Base-by-base conservation (phyloP, 2,888 invertebrate genomes). In the Philopedon plagiatum region DNA sequence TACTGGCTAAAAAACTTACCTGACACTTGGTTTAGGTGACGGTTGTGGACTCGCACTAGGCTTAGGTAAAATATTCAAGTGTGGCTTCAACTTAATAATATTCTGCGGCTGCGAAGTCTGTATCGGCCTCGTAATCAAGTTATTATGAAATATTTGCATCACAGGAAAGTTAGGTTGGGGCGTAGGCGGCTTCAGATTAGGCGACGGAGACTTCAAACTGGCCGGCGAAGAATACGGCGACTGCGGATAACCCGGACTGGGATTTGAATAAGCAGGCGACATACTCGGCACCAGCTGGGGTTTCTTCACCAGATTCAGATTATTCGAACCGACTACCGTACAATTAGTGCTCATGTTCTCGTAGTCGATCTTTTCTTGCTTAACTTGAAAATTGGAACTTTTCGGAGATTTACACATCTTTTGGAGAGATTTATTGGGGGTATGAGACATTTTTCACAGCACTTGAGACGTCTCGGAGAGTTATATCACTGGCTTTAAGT, bases 331-430 rank as follows among this genome's bases (percentile, higher is more conserved):
- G 56, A 86, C 83, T 63, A 86, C 84, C 0, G 86, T 86, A 78
- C 86, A 86, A 71, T 86, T 86, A 54, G 86, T 86, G 77, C 82
- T 86, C 56, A 86, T 79, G 68, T 82, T 83, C 76, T 86, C 86
- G 74, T 86, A 86, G 71, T 85, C 85, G 75, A 84, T 84, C 73
- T 84, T 84, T 46, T 84, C 83, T 58, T 80, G 79, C 64, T 80
- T 79, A 66, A 78, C 77, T 69, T 80, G 81, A 72, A 79, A 81
- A 71, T 76, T 80, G 21, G 80, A 76, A 80, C 79, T 84, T 80
- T 86, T 86, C 75, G 85, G 86, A 75, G 85, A 85, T 79, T 86
- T 86, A 81, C 86, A 86, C 86, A 86, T 86, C 80, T 86, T 86
- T 78, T 82, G 82, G 77, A 80, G 77, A 68, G 81, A 76, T 75